Evolutionary conservation across 2,113 vertebrate species (phyloP).

Genomic region (Bubo blakistoni): DNA sequence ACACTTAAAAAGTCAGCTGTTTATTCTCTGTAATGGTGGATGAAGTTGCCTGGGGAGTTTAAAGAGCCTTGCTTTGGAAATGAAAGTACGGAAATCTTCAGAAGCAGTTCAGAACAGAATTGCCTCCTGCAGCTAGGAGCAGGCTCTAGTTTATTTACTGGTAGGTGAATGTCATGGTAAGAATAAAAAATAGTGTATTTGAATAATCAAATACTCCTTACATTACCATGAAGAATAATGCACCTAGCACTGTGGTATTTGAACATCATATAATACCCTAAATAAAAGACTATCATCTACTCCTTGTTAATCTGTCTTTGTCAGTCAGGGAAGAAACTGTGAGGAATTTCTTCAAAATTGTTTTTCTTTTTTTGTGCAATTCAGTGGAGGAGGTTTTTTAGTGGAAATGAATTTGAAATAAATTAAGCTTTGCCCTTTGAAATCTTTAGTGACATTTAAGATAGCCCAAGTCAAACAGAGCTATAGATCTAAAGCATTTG

Average conservation of each 20-base stretch:
- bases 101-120: background rate
- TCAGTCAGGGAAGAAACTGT: background rate
- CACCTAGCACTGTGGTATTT: background rate
- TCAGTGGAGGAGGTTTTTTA: background rate
- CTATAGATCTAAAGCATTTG: background rate
- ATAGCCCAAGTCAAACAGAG: conserved; percentile 16
- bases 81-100: background rate
- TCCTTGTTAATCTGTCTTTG: background rate
- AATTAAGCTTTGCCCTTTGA: background rate
- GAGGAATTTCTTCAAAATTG: background rate
- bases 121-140: background rate
- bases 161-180: background rate
- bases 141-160: background rate
- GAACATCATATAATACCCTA: background rate
- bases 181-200: background rate
- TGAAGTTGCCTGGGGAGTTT: background rate
- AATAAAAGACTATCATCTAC: background rate
- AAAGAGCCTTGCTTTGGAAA: background rate
- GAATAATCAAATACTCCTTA: background rate
- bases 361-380: background rate
- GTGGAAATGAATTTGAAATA: background rate
- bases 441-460: background rate
- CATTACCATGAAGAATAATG: background rate
- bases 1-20: background rate
- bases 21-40: background rate